These are phyloP conservation scores for Dicranocentrus wangi DNA, from an alignment of 2,888 invertebrate species.

Conservation along the genomic window DNA sequence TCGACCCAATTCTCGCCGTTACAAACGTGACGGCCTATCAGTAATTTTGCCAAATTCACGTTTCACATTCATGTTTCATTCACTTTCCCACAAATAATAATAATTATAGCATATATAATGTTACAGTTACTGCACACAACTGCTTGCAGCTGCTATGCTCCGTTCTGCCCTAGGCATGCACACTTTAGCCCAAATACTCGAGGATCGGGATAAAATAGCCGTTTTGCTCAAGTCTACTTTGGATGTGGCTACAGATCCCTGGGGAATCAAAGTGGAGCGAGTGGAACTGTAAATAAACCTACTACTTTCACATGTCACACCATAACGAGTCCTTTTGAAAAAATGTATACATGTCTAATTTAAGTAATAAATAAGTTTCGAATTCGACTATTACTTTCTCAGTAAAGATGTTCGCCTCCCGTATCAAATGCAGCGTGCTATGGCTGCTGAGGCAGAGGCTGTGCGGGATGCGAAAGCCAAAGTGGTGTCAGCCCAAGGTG, in stretches of 20 bases:
- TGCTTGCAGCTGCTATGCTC: slow-evolving; percentile 12
- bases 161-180: slow-evolving; percentile 44
- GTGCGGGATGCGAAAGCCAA: slow-evolving; percentile 77
- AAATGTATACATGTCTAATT: no score
- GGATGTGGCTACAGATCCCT: slow-evolving; percentile 59
- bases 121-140: slow-evolving; percentile 28
- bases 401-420: slow-evolving; percentile 54
- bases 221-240: slow-evolving; percentile 14
- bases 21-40: slow-evolving; percentile 77
- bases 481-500: slow-evolving; percentile 97
- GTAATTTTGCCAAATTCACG: no score
- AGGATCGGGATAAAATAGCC: slow-evolving; percentile 38
- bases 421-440: slow-evolving; percentile 65
- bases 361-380: no score
- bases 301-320: no score
- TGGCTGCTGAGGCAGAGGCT: slow-evolving; percentile 77
- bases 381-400: no score
- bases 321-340: no score
- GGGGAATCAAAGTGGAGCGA: slow-evolving; percentile 60
- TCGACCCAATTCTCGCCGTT: slow-evolving; percentile 77
- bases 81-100: no score
- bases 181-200: slow-evolving; percentile 26
- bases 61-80: no score
- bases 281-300: slow-evolving; percentile 35
- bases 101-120: no score